phyloP scores from a whole-genome alignment of 1,140 invertebrate genomes.

The Diabrotica virgifera region DNA sequence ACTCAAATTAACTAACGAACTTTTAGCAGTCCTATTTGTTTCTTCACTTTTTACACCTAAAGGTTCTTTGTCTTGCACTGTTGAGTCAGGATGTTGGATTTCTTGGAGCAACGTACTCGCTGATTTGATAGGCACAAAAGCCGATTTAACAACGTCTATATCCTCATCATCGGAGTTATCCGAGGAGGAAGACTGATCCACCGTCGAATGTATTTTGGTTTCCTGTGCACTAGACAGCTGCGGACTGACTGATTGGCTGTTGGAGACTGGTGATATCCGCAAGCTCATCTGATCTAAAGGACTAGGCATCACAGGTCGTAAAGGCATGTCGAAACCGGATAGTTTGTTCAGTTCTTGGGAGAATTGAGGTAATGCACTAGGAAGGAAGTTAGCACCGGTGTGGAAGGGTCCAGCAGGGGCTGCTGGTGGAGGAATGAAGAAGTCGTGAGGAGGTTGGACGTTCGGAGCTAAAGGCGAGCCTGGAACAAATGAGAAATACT shows the following conservation, averaged over 20 bases:
- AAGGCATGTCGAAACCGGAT: conserved; percentile 28
- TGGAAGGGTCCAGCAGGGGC: conserved; percentile 50
- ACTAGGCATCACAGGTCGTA: conserved; percentile 18
- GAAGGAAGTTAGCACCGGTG: conserved; percentile 29
- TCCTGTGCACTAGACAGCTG: conserved; percentile 28
- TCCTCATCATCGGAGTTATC: conserved; percentile 59
- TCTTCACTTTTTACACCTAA: conserved; percentile 53
- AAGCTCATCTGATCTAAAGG: conserved; percentile 39
- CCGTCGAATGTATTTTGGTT: conserved; percentile 58
- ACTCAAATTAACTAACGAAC: conserved; percentile 50
- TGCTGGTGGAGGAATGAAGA: conserved; percentile 49
- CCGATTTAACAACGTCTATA: conserved; percentile 73
- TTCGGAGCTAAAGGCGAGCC: conserved; percentile 14
- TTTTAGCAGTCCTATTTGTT: conserved; percentile 49
- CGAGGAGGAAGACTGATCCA: conserved; percentile 55
- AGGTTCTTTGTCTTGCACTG: conserved; percentile 53
- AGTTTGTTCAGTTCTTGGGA: conserved; percentile 25
- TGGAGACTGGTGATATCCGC: conserved; percentile 36
- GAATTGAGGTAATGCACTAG: conserved; percentile 18
- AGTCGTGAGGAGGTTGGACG: conserved; percentile 45
- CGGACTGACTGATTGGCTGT: conserved; percentile 35
- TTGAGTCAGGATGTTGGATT: conserved; percentile 58
- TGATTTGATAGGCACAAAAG: conserved; percentile 62
- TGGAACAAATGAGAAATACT: conserved; percentile 7
- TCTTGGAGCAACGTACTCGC: conserved; percentile 47